Conservation (phyloP, 2,113 vertebrate species). For the Chloropsis cyanopogon region DNA sequence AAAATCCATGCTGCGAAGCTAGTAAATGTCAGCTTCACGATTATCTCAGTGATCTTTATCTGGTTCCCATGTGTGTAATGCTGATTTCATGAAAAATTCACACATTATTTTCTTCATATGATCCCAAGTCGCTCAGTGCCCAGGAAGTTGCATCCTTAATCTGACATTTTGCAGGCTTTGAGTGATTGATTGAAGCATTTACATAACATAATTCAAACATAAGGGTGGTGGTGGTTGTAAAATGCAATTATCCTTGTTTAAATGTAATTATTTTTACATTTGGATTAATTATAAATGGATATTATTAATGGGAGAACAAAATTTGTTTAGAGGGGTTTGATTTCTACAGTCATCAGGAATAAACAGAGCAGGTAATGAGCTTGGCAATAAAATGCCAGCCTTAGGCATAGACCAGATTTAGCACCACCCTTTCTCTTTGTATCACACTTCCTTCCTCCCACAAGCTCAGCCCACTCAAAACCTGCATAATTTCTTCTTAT, state of each 20-base stretch:
- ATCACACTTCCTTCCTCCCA: slow-evolving; percentile 47
- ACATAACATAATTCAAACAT: background rate
- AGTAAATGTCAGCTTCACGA: background rate
- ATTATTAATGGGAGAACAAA: background rate
- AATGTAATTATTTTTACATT: slow-evolving; percentile 16
- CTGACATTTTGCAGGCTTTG: slow-evolving; percentile 24
- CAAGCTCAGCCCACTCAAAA: slow-evolving; percentile 28
- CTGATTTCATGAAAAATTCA: background rate
- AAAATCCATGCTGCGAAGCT: background rate
- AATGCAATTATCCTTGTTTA: background rate
- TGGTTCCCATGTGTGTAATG: background rate
- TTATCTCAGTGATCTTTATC: background rate
- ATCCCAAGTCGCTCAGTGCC: background rate
- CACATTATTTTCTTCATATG: background rate
- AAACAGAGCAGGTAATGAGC: slow-evolving; percentile 18
- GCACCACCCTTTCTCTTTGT: background rate
- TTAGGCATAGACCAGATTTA: slow-evolving; percentile 39
- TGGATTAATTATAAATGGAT: slow-evolving; percentile 15
- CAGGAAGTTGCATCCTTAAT: background rate
- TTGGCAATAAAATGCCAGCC: slow-evolving; percentile 37
- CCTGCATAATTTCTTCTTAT: background rate
- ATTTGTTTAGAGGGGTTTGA: background rate
- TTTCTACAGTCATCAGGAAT: background rate
- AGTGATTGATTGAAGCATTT: background rate
- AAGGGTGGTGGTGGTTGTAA: background rate